Evolutionary conservation across 2,888 invertebrate species (phyloP).

Genomic region (Nebria salina): DNA sequence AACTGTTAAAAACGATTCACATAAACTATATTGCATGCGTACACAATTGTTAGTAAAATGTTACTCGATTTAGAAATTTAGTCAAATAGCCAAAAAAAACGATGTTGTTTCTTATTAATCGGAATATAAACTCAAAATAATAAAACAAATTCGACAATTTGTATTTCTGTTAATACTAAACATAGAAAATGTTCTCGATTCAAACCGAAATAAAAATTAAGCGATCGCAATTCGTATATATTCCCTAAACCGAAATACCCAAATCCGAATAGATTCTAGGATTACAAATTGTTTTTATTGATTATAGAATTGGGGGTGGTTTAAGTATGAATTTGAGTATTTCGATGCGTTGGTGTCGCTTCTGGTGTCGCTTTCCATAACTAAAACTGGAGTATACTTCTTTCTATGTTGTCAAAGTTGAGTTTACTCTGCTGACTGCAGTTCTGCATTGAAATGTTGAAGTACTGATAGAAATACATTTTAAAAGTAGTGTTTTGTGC

Average conservation of each 20-base stretch:
- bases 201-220: constrained; percentile 41
- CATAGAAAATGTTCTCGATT: constrained; percentile 35
- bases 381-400: not conserved
- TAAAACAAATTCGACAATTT: not conserved
- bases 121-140: not conserved
- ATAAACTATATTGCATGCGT: not conserved
- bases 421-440: not conserved
- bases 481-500: constrained; percentile 33
- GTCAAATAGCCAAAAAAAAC: not conserved
- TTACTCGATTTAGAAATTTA: not conserved
- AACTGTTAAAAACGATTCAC: not conserved
- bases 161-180: not conserved
- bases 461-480: constrained; percentile 30
- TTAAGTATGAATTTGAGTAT: no score
- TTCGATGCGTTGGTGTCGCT: not conserved
- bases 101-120: not conserved
- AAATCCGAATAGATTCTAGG: no score
- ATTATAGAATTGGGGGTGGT: no score
- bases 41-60: not conserved
- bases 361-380: not conserved
- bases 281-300: no score
- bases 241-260: not conserved
- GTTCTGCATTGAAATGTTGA: constrained; percentile 37
- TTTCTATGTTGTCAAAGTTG: not conserved
- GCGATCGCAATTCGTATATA: constrained; percentile 27